Percentiles rank a stretch among this genome's conserved stretches.
phyloP scores from a whole-genome alignment of 2,888 invertebrate genomes.

The Dicranocentrus wangi region DNA sequence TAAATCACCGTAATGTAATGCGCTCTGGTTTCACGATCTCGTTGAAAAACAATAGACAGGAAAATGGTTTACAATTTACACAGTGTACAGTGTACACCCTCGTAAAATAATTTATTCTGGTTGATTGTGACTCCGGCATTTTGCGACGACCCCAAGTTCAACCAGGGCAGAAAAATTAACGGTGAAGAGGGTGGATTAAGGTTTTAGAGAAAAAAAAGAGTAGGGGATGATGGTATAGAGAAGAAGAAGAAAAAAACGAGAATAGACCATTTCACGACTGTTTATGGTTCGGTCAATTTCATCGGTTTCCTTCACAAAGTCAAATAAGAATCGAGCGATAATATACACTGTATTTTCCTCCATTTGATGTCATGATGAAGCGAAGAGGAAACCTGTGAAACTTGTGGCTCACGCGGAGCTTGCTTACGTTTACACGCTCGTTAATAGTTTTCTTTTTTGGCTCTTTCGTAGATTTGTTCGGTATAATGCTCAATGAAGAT shows the following conservation, averaged over 20 bases:
- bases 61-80: background rate
- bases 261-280: constrained; percentile 12
- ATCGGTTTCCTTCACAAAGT: constrained; percentile 43
- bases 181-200: constrained; percentile 30
- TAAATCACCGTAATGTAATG: background rate
- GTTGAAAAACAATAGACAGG: background rate
- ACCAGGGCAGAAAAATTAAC: constrained; percentile 31
- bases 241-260: constrained; percentile 17
- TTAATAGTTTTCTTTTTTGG: constrained; percentile 31
- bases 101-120: background rate
- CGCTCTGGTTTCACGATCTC: too few relatives aligned
- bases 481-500: constrained; percentile 23
- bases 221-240: constrained; percentile 27
- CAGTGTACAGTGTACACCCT: background rate
- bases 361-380: constrained; percentile 32
- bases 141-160: constrained; percentile 16
- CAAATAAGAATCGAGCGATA: constrained; percentile 19
- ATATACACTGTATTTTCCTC: too few relatives aligned
- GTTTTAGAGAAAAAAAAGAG: background rate
- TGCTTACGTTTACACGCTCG: background rate
- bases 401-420: constrained; percentile 38
- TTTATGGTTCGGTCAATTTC: constrained; percentile 20
- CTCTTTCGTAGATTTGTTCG: background rate
- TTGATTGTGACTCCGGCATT: background rate
- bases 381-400: constrained; percentile 20